Base-by-base conservation (phyloP, 2,113 vertebrate species). In the Trochalopteron elliotii region DNA sequence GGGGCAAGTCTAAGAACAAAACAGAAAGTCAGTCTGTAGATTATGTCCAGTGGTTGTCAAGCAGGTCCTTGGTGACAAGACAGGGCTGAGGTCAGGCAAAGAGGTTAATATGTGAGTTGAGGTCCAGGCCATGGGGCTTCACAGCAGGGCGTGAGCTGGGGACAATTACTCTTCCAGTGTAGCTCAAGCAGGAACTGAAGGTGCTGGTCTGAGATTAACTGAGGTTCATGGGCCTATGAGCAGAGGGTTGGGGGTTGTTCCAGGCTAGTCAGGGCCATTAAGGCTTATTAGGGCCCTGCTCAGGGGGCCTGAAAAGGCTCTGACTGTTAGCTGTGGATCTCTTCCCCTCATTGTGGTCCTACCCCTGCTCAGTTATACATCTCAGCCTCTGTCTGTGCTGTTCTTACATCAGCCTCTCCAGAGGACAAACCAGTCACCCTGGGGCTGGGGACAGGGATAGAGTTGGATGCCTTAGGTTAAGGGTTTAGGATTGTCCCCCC, bases 291-390 rank as follows among this genome's bases (percentile, higher is more conserved):
- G n/a, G 71, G 9, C 27, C 7, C 5, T 12, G 12, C 5, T 64
- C 12, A 69, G 45, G 35, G 7, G 8, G 24, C 17, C 19, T 93
- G 44, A 81, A 5, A 77, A 80, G 17, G 24, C 49, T 89, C 70
- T 92, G 27, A 52, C 45, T 74, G 44, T 70, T 87, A 79, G 68
- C 67, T 83, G 35, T 86, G 40, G 25, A 71, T 22, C 50, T 89
- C 19, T 50, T 44, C 5, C 18, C 11, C 16, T 80, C 21, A 10
- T 31, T 57, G 16, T 76, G 67, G 24, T 83, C 40, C 28, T 56
- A 11, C 6, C 30, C 25, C 17, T 64, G 30, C 50, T 74, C 28
- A 80, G 23, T 65, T 83, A 42, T 17, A 35, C 0, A 0, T 57
- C 47, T 84, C 21, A 37, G 59, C 69, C 35, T 68, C 40, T 87